Evolutionary conservation across 2,888 invertebrate genomes (phyloP), one percentile per base, ranked within the genome.

Genomic region (Prosapia bicincta): DNA sequence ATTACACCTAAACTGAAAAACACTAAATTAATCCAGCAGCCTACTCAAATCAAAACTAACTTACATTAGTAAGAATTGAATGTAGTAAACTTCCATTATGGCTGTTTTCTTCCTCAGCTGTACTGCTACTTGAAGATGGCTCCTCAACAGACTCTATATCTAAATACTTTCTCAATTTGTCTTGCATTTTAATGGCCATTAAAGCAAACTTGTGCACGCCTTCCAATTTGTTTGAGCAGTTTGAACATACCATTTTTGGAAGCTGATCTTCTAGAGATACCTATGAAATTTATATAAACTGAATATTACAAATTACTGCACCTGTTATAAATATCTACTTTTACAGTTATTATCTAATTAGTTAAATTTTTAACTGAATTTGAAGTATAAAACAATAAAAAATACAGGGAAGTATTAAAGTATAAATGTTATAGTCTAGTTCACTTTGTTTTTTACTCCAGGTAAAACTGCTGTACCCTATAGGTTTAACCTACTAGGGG

Each of bases 221-320:
- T 81, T 91, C 90, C 80, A 92, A 83, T 85, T 89, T 90, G 72
- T 88, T 87, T 79, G 88, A 88, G 81, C 92, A 92, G 78, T 87
- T 86, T 74, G 87, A 85, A 82, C 92, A 92, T 80, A 92, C 89
- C 85, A 90, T 89, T 86, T 91, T 91, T 7, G 92, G 90, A 79
- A 91, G 85, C 81, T 87, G 89, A 82, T 92, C 92, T 83, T 91
- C 89, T 81, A 87, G 85, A 72, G 89, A 88, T 76, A 92, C 88
- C 92, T 92, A 83, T 71, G 83, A 82, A 69, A 66, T 23, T n/a
- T 20, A n/a, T n/a, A n/a, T n/a, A n/a, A n/a, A n/a, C n/a, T n/a
- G n/a, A n/a, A n/a, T n/a, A n/a, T n/a, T n/a, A n/a, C n/a, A n/a
- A n/a, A n/a, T n/a, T n/a, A n/a, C n/a, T n/a, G n/a, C n/a, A n/a